Percentiles rank a stretch among this genome's conserved stretches.
Evolutionary conservation across 2,113 vertebrate genomes (phyloP).

Genomic region (Lasiurus cinereus): DNA sequence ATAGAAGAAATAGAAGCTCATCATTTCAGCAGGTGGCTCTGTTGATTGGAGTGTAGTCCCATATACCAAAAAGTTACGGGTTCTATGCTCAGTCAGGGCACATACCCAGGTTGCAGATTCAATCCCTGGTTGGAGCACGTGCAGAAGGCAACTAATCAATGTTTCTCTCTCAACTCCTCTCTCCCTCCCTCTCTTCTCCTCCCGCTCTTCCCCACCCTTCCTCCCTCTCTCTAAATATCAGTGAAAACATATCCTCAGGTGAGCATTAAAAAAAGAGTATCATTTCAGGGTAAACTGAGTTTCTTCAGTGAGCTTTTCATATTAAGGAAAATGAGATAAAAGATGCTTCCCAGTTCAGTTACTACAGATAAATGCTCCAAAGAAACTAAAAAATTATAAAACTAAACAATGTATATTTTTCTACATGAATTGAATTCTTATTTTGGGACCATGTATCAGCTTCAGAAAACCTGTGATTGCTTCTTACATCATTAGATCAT

Average conservation of each 20-base stretch:
- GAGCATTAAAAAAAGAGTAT: not conserved
- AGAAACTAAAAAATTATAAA: constrained; percentile 55
- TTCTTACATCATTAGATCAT: constrained; percentile 10
- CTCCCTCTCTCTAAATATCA: not conserved
- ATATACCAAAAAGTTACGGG: not conserved
- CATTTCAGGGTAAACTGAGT: constrained; percentile 2
- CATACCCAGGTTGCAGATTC: not conserved
- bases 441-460: not conserved
- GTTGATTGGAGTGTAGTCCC: not conserved
- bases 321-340: constrained; percentile 45
- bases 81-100: not conserved
- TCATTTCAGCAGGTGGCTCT: not conserved
- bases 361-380: not conserved
- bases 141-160: not conserved
- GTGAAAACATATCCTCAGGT: not conserved
- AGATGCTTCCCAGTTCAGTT: not conserved
- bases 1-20: constrained; percentile 27
- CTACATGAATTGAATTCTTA: constrained; percentile 14
- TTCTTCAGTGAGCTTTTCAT: not conserved
- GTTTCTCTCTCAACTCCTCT: not conserved
- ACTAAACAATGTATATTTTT: not conserved
- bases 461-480: not conserved
- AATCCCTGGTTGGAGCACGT: not conserved
- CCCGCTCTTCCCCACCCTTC: no score
- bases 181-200: not conserved